Percentiles rank a stretch among this genome's conserved stretches.
These are phyloP conservation scores for Aptenodytes patagonicus DNA, from an alignment of 2,113 vertebrate species.

Conservation along the genomic window DNA sequence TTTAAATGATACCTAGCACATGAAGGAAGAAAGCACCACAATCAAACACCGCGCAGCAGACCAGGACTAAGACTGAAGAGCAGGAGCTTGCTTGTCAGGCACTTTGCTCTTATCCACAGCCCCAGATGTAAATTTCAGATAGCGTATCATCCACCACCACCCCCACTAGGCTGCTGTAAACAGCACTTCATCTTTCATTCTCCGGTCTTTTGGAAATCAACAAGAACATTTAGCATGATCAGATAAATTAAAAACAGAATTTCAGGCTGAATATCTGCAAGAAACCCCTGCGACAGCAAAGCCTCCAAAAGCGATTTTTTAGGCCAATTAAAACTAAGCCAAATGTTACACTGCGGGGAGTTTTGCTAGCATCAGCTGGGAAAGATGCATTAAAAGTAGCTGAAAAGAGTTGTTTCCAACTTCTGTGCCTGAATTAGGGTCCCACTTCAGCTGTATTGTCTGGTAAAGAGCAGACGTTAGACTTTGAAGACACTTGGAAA, in stretches of 20 bases:
- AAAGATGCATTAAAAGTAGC: not conserved
- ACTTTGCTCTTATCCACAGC: not conserved
- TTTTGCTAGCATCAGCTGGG: not conserved
- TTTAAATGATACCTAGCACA: constrained; percentile 89
- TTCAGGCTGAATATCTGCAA: not conserved
- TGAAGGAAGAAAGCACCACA: not conserved
- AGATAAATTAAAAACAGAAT: not conserved
- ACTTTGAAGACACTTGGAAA: not conserved
- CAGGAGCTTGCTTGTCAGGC: not conserved
- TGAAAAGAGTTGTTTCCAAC: not conserved
- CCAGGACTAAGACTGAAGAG: not conserved
- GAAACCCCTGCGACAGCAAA: not conserved
- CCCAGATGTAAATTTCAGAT: not conserved
- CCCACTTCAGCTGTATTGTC: not conserved
- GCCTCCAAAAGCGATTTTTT: not conserved
- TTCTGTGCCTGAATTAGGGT: not conserved
- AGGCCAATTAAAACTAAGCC: not conserved
- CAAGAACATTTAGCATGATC: not conserved
- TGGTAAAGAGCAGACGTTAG: not conserved
- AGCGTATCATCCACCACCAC: not conserved
- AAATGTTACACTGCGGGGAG: not conserved
- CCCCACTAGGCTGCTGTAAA: not conserved
- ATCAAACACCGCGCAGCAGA: not conserved
- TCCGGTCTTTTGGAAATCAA: not conserved
- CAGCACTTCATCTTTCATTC: not conserved